Evolutionary conservation across 2,888 invertebrate genomes (phyloP), one percentile per base, ranked within the genome.

Genomic region (Steromphala cineraria): DNA sequence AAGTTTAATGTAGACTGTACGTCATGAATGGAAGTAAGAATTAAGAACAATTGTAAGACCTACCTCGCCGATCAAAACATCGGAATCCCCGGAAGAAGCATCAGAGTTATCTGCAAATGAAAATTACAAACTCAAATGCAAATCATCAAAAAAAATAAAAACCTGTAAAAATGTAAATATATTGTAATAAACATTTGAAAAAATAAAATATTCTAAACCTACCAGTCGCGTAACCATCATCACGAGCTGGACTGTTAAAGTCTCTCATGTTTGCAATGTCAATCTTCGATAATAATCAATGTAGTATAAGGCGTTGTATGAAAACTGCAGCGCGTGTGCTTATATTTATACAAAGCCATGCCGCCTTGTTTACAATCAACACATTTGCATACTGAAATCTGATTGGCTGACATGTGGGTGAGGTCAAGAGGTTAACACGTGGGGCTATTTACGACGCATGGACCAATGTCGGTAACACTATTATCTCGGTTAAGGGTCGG

Each of bases 191-290:
- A 52, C n/a, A 10, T 17, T n/a, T n/a, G 7, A 53, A 36, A 8
- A 67, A 19, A 56, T 40, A 46, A 31, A 10, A 8, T 24, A 28
- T 17, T 0, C 53, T 17, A 24, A 15, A 82, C 81, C 36, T 81
- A 87, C 86, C 87, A 24, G 85, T 83, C 24, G 83, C 84, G 67
- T 87, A 87, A 40, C 85, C 87, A 76, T 87, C 87, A 56, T 84
- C 86, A 17, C 28, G 53, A 36, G 78, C 40, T 0, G 78, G 79
- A 53, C 74, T 78, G 36, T 80, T 67, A 2, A 62, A 21, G 28
- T 53, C 62, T 67, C 81, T 81, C 83, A 81, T 83, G 24, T 13
- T 78, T 71, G 46, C 19, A n/a, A 24, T 10, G 24, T 36, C 46
- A 46, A 46, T 46, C 46, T 46, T 46, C 46, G 13, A 13, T 10